Conservation (phyloP, 2,113 vertebrate species). For the Cathartes aura region DNA sequence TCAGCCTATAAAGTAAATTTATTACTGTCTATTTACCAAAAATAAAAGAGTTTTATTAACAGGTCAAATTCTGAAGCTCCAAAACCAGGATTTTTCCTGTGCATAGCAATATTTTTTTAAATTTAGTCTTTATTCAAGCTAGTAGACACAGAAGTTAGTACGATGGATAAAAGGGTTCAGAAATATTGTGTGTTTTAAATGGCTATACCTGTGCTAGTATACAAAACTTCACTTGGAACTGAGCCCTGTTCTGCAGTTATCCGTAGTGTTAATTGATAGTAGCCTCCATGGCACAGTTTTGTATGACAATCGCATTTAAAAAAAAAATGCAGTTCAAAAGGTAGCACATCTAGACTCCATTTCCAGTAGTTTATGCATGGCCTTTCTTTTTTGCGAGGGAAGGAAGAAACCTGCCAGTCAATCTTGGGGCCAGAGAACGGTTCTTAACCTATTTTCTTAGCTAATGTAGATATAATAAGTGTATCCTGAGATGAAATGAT, state of each 20-base stretch:
- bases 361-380: neutral
- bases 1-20: neutral
- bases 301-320: neutral
- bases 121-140: neutral
- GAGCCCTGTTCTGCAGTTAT: neutral
- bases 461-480: neutral
- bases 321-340: neutral
- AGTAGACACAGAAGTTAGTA: neutral
- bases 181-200: neutral
- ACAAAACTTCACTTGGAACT: neutral
- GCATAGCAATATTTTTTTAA: neutral
- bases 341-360: neutral
- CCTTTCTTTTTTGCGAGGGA: neutral
- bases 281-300: neutral
- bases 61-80: neutral
- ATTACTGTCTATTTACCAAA: neutral
- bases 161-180: neutral
- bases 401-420: neutral
- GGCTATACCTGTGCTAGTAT: neutral
- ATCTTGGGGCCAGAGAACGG: neutral
- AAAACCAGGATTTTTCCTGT: fast-evolving
- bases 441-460: neutral
- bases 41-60: neutral
- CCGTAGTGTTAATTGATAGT: neutral
- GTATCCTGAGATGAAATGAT: neutral